Evolutionary conservation across 2,113 vertebrate genomes (phyloP).

Genomic region (Phyllopteryx taeniolatus): DNA sequence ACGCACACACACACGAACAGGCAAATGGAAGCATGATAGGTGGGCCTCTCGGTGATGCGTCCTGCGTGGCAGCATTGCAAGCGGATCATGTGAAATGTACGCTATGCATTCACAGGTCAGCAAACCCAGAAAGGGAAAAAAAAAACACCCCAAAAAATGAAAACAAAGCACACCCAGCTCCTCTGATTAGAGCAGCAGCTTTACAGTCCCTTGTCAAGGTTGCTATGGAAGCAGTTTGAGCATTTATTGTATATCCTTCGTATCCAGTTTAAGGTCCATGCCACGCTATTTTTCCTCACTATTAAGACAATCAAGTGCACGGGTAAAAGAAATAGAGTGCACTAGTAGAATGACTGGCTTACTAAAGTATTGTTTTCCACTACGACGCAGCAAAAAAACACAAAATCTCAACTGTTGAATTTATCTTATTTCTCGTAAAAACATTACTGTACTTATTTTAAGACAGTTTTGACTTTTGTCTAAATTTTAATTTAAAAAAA

Average conservation of each 20-base stretch:
- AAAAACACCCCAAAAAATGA: too few species aligned
- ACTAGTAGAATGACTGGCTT: too few species aligned
- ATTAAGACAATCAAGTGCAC: neutral
- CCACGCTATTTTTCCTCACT: neutral
- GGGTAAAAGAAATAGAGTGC: too few species aligned
- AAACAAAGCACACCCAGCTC: constrained; percentile 29
- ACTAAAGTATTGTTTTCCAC: too few species aligned
- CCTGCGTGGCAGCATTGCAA: constrained; percentile 25
- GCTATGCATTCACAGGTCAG: constrained; percentile 54
- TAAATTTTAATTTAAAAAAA: too few species aligned
- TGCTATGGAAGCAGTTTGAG: neutral
- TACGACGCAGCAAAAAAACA: too few species aligned
- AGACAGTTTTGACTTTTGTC: too few species aligned
- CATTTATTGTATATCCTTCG: neutral
- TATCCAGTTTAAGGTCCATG: neutral
- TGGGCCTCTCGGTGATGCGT: constrained; percentile 11
- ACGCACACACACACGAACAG: constrained; percentile 38
- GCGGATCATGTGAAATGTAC: constrained; percentile 25
- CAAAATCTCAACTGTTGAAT: too few species aligned
- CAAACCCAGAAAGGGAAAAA: constrained; percentile 8
- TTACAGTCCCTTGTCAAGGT: constrained; percentile 31
- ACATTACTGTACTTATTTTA: too few species aligned
- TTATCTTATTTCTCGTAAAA: too few species aligned
- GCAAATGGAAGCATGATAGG: constrained; percentile 9
- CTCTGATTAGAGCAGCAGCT: constrained; percentile 42